Conservation (phyloP, 2,113 vertebrate species). For the Eclectus roratus region DNA sequence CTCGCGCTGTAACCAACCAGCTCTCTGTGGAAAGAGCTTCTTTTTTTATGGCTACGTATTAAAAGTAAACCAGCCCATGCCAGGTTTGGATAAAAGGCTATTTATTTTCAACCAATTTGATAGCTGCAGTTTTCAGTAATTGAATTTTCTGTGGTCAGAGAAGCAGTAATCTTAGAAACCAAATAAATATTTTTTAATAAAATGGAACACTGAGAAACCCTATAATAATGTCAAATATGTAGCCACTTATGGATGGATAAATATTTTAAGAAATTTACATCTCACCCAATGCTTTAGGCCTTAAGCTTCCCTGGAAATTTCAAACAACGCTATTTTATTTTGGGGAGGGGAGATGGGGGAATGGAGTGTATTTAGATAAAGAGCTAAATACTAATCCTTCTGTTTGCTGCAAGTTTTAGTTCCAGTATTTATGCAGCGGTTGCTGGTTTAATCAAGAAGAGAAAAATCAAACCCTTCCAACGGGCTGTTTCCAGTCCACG, state of each 20-base stretch:
- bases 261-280: conserved; percentile 86
- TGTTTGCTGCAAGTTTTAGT: background rate
- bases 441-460: background rate
- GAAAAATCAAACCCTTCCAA: background rate
- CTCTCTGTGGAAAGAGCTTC: conserved; percentile 75
- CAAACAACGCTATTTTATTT: conserved; percentile 69
- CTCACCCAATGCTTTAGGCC: conserved; percentile 77
- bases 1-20: conserved; percentile 39
- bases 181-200: conserved; percentile 88
- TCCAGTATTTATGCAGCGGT: background rate
- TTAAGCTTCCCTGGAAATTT: conserved; percentile 73
- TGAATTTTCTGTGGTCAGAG: conserved; percentile 85
- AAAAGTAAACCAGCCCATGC: conserved; percentile 76
- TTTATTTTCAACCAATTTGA: conserved; percentile 87
- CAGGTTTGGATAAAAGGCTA: conserved; percentile 84
- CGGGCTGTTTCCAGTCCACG: background rate
- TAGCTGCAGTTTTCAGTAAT: conserved; percentile 84
- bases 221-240: conserved; percentile 83
- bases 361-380: conserved; percentile 40
- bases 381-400: conserved; percentile 2
- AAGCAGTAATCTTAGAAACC: conserved; percentile 85
- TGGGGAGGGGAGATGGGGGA: conserved; percentile 39
- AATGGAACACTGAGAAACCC: conserved; percentile 83
- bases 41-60: conserved; percentile 76
- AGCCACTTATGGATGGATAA: conserved; percentile 82